Conservation (phyloP, 2,797 vertebrate genomes). For the Chromis chromis region DNA sequence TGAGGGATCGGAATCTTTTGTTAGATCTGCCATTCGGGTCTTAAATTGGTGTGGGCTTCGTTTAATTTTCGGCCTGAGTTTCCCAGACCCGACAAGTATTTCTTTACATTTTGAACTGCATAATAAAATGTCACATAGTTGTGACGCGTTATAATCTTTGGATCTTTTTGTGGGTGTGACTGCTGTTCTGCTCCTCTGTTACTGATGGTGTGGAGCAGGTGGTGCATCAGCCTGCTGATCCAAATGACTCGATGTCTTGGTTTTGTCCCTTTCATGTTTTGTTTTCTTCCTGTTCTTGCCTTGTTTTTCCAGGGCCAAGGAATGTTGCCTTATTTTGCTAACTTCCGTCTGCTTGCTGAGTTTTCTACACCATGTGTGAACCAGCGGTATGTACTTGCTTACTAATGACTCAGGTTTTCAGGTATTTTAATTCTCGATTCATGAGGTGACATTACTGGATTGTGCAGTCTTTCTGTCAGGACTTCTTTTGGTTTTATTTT, state of each 20-base stretch:
- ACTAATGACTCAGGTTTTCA: background rate
- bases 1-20: conserved; percentile 40
- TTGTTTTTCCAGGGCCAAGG: conserved; percentile 88
- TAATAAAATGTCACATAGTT: background rate
- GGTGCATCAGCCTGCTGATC: conserved; percentile 14
- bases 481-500: background rate
- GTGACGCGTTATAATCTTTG: background rate
- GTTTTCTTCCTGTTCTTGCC: conserved; percentile 78
- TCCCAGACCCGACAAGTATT: background rate
- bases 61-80: conserved; percentile 33
- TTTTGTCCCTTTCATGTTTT: conserved; percentile 76
- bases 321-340: conserved; percentile 94
- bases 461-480: background rate
- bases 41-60: conserved; percentile 46
- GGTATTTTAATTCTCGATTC: background rate
- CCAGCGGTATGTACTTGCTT: conserved; percentile 91
- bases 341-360: conserved; percentile 97
- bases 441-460: background rate
- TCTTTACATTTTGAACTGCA: background rate
- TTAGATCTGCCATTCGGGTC: conserved; percentile 53
- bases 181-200: background rate
- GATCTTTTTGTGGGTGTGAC: background rate
- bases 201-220: conserved; percentile 20
- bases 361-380: conserved; percentile 99
- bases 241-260: conserved; percentile 49